Base-by-base conservation (phyloP, 2,888 invertebrate species). In the Volucella inflata region DNA sequence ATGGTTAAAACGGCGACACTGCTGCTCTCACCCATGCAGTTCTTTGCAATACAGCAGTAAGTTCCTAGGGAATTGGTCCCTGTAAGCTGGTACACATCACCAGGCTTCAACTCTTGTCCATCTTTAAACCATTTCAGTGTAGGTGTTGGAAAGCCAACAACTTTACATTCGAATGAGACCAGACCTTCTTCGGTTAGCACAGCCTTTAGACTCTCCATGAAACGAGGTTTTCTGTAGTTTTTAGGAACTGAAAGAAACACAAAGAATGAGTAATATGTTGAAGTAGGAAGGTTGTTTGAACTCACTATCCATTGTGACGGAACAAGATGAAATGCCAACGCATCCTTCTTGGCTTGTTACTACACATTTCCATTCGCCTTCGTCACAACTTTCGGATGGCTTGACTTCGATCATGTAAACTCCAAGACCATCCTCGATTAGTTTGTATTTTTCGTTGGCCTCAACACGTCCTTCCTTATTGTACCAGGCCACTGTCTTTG, bases 121-220 rank as follows among this genome's bases (percentile, higher is more conserved):
- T 98, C 98, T 92, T 97, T 98, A 91, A 97, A 98, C 98, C 98
- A 98, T 89, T 96, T 95, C 0, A 98, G 93, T 64, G 95, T 93
- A 0, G 98, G 98, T 0, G 97, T 97, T 0, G 98, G 98, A 88
- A 97, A 97, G 2, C 97, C 98, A 2, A 97, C 97, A 0, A 98
- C 97, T 92, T 98, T 98, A 90, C 98, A 98, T 90, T 98, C 98
- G 90, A 98, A 98, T 0, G 97, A 97, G 0, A 98, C 98, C 42
- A 98, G 92, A 0, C 98, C 98, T 92, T 98, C 98, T 90, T 98
- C 97, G 0, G 98, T 97, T 55, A 98, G 93, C 53, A 98, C 95
- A 9, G 98, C 98, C 91, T 96, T 96, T 10, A 98, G 93, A 88
- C 96, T 96, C 91, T 98, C 98, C 95, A 98, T 96, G 91, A 98